These are phyloP conservation scores for Alcedo quadribrachys DNA, from an alignment of 2,797 vertebrate genomes.

Conservation along the genomic window DNA sequence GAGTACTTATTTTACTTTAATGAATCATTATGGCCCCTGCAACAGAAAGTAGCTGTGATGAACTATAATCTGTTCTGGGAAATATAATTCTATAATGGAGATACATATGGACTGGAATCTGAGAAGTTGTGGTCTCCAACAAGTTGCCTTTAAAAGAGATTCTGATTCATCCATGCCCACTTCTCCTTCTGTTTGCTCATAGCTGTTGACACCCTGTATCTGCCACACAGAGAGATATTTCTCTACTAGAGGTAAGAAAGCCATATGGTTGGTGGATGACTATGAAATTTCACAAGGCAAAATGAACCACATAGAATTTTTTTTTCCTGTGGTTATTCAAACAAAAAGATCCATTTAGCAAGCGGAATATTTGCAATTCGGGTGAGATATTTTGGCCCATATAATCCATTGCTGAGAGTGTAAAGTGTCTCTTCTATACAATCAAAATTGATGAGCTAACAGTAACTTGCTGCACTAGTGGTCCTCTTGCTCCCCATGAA, in stretches of 20 bases:
- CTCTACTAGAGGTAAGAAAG: conserved; percentile 51
- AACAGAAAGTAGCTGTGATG: conserved; percentile 42
- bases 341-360: conserved; percentile 18
- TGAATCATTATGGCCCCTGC: conserved; percentile 58
- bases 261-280: conserved; percentile 59
- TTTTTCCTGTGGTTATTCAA: not conserved
- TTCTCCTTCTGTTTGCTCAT: conserved; percentile 57
- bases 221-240: conserved; percentile 42
- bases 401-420: not conserved
- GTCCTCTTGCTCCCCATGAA: not conserved
- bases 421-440: not conserved
- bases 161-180: conserved; percentile 63
- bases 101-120: conserved; percentile 33
- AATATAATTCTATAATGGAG: conserved; percentile 32
- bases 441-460: not conserved
- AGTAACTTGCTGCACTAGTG: not conserved
- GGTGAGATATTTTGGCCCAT: not conserved
- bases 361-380: not conserved
- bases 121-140: conserved; percentile 14
- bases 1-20: conserved; percentile 57
- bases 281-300: conserved; percentile 48
- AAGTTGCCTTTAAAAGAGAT: conserved; percentile 20
- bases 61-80: conserved; percentile 13
- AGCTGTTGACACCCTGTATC: conserved; percentile 52
- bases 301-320: not conserved